Percentiles rank a stretch among this genome's conserved stretches.
phyloP scores from a whole-genome alignment of 2,888 invertebrate genomes.

The Merodon equestris region DNA sequence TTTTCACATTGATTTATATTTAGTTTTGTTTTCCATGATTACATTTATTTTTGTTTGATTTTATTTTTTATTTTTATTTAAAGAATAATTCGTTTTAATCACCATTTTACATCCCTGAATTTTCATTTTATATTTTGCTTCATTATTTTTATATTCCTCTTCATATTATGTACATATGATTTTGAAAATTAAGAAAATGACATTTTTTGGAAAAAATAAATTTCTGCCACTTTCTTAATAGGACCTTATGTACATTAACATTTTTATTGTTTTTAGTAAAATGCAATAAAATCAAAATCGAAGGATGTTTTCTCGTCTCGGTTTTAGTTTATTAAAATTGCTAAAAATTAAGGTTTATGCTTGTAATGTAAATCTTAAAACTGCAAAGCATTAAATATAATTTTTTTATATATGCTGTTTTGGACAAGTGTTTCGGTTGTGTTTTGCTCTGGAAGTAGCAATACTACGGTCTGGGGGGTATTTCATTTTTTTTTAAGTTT shows the following conservation, averaged over 20 bases:
- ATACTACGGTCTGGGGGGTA: too few relatives aligned
- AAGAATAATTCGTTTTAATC: conserved; percentile 47
- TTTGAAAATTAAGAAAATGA: conserved; percentile 41
- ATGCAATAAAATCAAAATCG: conserved; percentile 57
- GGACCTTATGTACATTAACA: too few relatives aligned
- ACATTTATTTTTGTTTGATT: conserved; percentile 21
- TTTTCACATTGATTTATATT: conserved; percentile 2
- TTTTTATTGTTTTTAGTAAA: conserved; percentile 28
- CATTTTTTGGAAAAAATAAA: conserved; percentile 49
- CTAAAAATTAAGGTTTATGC: conserved; percentile 9
- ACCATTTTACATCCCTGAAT: conserved; percentile 57
- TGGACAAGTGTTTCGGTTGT: background rate
- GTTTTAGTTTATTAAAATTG: too few relatives aligned
- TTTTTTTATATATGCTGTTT: conserved; percentile 1
- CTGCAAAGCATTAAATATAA: conserved; percentile 39
- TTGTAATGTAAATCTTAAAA: conserved; percentile 16
- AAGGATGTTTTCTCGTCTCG: conserved; percentile 42
- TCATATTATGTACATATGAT: background rate
- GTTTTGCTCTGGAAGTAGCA: background rate
- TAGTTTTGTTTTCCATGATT: conserved; percentile 20
- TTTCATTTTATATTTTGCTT: conserved; percentile 30
- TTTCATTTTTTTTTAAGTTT: too few relatives aligned
- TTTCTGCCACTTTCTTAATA: conserved; percentile 53
- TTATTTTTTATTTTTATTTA: conserved; percentile 21
- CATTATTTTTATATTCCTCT: background rate